These are phyloP conservation scores for Acrocyrtus sp. DNA, from an alignment of 2,888 invertebrate species.

Conservation along the genomic window DNA sequence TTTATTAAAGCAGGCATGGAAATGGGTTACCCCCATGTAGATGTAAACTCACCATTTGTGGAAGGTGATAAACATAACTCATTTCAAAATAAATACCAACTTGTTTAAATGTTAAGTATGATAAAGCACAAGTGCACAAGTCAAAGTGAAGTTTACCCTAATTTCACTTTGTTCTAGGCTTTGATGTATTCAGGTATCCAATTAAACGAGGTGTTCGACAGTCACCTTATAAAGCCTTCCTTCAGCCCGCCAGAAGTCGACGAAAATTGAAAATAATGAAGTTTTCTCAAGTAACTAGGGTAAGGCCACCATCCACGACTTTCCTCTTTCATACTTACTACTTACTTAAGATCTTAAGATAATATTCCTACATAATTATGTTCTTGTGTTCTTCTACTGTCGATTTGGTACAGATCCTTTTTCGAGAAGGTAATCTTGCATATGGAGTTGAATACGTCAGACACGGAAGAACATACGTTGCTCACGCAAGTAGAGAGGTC, in stretches of 20 bases:
- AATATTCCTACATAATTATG: no score
- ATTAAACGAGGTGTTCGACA: conserved; percentile 35
- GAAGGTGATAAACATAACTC: no score
- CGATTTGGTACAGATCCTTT: conserved; percentile 28
- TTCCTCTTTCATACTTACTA: no score
- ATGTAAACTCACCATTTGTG: conserved; percentile 27
- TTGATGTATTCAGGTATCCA: conserved; percentile 32
- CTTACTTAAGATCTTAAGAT: no score
- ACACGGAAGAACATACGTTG: conserved; percentile 34
- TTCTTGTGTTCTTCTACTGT: no score
- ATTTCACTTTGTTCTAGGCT: neutral
- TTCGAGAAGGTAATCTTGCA: conserved; percentile 38
- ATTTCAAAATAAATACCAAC: no score
- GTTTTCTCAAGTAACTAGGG: conserved; percentile 53
- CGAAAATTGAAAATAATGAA: neutral
- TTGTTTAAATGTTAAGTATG: neutral
- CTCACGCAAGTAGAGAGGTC: conserved; percentile 12
- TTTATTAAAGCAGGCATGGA: neutral
- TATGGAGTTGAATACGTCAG: conserved; percentile 44
- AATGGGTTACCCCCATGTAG: neutral
- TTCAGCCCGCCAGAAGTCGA: conserved; percentile 10
- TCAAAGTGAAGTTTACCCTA: no score
- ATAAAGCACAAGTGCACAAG: neutral
- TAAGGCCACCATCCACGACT: conserved; percentile 10
- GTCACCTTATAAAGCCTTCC: conserved; percentile 26